phyloP scores from a whole-genome alignment of 2,113 vertebrate genomes.

The Ptilorrhoa leucosticta region DNA sequence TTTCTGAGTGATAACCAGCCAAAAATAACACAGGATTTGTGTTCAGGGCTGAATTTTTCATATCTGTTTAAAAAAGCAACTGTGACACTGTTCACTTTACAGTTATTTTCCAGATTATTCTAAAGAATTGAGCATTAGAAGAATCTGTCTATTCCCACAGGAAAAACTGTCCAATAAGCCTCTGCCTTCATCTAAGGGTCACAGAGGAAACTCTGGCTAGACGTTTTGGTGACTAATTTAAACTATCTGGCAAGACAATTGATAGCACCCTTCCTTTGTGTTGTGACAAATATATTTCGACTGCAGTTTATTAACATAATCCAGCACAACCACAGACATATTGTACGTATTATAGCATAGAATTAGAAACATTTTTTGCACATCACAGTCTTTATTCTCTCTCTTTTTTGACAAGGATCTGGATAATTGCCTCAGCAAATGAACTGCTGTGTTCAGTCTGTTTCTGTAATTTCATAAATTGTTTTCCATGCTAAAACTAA shows the following conservation, averaged over 20 bases:
- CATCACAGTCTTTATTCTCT: conserved; percentile 68
- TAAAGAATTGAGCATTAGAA: conserved; percentile 53
- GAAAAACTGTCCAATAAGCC: conserved; percentile 54
- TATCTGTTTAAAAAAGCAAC: conserved; percentile 57
- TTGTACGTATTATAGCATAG: conserved; percentile 77
- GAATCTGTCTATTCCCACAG: conserved; percentile 52
- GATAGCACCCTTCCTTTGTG: conserved; percentile 74
- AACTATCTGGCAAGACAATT: conserved; percentile 77
- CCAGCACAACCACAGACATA: conserved; percentile 79
- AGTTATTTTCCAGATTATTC: conserved; percentile 70
- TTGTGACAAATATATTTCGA: conserved; percentile 80
- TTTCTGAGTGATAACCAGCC: conserved; percentile 42
- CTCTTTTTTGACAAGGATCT: conserved; percentile 75
- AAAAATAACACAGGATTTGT: conserved; percentile 34
- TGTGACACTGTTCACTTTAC: conserved; percentile 56
- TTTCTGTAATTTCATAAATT: conserved; percentile 81
- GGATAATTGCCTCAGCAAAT: conserved; percentile 82
- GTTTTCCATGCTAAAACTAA: conserved; percentile 78
- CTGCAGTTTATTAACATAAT: conserved; percentile 79
- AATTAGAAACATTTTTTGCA: conserved; percentile 80
- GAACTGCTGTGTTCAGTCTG: conserved; percentile 78
- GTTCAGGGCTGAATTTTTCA: conserved; percentile 15
- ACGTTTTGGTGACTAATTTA: conserved; percentile 82
- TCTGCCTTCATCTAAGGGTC: conserved; percentile 70
- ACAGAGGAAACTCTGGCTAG: conserved; percentile 82